Conservation (phyloP, 2,113 vertebrate species). For the Phaetusa simplex region DNA sequence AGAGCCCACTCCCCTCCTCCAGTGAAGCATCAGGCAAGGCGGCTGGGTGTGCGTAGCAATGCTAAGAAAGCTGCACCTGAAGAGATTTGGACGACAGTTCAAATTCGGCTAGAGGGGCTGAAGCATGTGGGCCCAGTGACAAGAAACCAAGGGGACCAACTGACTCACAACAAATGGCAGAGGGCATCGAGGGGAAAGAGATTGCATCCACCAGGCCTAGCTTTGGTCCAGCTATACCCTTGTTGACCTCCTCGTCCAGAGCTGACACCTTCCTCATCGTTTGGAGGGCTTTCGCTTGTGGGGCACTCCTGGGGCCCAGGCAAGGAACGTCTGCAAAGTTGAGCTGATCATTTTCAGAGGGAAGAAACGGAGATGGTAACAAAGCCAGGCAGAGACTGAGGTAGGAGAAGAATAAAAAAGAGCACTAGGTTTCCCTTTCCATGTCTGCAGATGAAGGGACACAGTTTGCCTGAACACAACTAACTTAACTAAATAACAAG, state of each 20-base stretch:
- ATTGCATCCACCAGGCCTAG: background rate
- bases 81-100: background rate
- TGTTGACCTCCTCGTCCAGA: background rate
- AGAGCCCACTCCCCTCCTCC: background rate
- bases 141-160: background rate
- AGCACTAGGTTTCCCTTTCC: background rate
- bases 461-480: background rate
- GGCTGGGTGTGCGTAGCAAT: background rate
- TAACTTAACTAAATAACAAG: background rate
- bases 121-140: background rate
- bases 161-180: background rate
- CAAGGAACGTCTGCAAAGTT: background rate
- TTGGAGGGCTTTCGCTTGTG: background rate
- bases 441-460: background rate
- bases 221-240: background rate
- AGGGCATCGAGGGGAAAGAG: background rate
- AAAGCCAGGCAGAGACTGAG: background rate
- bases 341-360: background rate
- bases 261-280: background rate
- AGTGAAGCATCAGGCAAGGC: fast-evolving
- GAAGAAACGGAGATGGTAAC: background rate
- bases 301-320: background rate
- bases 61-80: background rate
- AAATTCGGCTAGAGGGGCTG: background rate
- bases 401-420: background rate